phyloP scores from a whole-genome alignment of 2,113 vertebrate genomes.

The Dicrurus megarhynchus region DNA sequence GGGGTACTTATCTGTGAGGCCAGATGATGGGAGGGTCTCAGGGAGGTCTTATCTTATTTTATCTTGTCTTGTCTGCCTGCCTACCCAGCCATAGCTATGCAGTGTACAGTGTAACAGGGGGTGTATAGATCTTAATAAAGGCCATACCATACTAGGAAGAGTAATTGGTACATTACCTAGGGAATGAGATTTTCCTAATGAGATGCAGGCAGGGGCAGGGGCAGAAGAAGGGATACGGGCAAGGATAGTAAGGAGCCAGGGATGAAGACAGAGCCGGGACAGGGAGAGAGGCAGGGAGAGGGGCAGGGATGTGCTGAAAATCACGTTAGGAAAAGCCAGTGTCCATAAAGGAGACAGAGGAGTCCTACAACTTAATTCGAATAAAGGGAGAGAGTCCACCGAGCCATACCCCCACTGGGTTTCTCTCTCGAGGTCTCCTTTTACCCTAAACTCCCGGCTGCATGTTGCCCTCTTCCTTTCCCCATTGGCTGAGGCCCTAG shows the following conservation, averaged over 20 bases:
- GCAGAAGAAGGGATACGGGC: background rate
- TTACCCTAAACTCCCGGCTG: background rate
- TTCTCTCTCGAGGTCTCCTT: background rate
- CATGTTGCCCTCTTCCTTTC: background rate
- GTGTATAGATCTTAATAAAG: rapidly evolving
- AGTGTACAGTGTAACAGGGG: rapidly evolving
- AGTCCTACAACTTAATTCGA: background rate
- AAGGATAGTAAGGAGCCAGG: background rate
- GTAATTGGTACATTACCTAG: background rate
- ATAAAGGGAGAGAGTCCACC: background rate
- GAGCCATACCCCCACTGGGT: rapidly evolving
- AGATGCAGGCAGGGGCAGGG: background rate
- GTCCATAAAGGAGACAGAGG: background rate
- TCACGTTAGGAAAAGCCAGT: background rate
- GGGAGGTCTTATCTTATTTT: background rate
- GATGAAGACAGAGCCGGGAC: background rate
- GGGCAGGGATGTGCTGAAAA: background rate
- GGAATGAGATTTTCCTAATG: background rate
- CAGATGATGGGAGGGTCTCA: background rate
- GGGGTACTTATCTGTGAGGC: background rate
- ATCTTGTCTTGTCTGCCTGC: background rate
- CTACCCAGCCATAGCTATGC: background rate
- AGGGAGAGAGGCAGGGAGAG: too few relatives aligned
- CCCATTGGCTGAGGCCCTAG: background rate
- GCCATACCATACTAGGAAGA: background rate